Evolutionary conservation across 1,140 invertebrate genomes (phyloP).

Genomic region (Sinella curviseta): DNA sequence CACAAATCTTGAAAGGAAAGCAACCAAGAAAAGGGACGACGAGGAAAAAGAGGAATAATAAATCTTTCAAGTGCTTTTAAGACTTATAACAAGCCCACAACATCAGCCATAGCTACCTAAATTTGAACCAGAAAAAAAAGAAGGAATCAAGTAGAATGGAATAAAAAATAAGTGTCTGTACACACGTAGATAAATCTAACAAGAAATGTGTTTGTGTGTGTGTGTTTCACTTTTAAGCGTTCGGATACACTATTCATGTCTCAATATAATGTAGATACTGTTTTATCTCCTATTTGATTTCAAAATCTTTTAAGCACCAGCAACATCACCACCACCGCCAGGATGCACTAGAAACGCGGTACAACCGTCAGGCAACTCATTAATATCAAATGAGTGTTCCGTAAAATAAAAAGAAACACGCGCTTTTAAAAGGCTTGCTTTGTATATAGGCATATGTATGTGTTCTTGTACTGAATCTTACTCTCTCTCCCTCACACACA

Average conservation of each 20-base stretch:
- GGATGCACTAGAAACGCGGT: too few species aligned
- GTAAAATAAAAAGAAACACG: background rate
- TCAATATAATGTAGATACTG: background rate
- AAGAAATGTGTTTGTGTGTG: background rate
- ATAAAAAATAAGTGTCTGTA: too few species aligned
- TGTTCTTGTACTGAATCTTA: too few species aligned
- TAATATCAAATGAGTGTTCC: background rate
- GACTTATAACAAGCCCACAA: too few species aligned
- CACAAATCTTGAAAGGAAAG: too few species aligned
- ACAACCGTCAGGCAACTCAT: background rate
- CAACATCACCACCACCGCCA: too few species aligned
- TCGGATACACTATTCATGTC: background rate
- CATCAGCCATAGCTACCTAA: background rate
- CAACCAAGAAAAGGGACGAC: background rate
- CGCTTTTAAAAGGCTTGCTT: too few species aligned
- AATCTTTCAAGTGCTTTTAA: conserved; percentile 12
- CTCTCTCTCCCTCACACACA: too few species aligned
- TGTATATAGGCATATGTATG: too few species aligned
- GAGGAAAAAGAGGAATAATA: background rate
- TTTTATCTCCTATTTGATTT: conserved; percentile 8
- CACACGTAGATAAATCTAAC: background rate
- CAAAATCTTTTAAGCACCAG: too few species aligned
- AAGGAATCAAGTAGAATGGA: background rate
- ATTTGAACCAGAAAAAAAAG: background rate
- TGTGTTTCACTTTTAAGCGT: too few species aligned